These are phyloP conservation scores for Drosophila prolongata DNA, from an alignment of 2,888 invertebrate genomes.

Conservation along the genomic window DNA sequence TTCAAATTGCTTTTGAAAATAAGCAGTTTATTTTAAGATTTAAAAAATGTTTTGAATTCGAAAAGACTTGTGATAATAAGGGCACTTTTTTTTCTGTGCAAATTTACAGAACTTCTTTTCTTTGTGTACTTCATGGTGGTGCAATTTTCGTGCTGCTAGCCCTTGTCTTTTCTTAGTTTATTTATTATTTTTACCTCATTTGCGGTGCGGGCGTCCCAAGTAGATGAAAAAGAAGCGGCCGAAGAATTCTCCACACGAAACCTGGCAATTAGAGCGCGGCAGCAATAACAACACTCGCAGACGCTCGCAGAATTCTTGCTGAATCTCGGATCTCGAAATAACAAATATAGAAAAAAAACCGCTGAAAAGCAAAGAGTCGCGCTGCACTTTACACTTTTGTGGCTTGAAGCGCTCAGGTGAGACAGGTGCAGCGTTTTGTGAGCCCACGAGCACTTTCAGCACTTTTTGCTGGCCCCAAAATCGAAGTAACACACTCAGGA, in stretches of 20 bases:
- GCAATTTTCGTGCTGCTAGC: constrained; percentile 12
- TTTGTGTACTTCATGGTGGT: constrained; percentile 20
- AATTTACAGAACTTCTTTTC: neutral
- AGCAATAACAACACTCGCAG: constrained; percentile 15
- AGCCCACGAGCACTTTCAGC: constrained; percentile 28
- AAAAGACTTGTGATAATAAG: too few species aligned
- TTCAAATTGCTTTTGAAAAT: too few species aligned
- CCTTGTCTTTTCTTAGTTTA: neutral
- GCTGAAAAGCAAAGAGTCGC: constrained; percentile 37
- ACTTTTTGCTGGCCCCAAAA: constrained; percentile 13
- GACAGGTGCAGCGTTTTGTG: constrained; percentile 42
- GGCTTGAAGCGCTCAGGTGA: constrained; percentile 62
- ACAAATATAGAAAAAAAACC: constrained; percentile 7
- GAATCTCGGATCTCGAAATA: constrained; percentile 36
- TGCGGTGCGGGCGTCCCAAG: constrained; percentile 67
- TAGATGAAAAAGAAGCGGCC: constrained; percentile 32
- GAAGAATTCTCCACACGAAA: constrained; percentile 35
- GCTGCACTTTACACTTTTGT: constrained; percentile 79
- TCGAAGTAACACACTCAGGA: constrained; percentile 11
- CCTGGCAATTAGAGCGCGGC: constrained; percentile 48
- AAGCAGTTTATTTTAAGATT: too few species aligned
- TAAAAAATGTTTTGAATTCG: too few species aligned
- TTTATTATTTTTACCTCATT: constrained; percentile 66
- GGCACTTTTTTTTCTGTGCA: neutral
- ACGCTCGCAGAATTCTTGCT: constrained; percentile 44